Evolutionary conservation across 2,113 vertebrate genomes (phyloP).

Genomic region (Alosa alosa): DNA sequence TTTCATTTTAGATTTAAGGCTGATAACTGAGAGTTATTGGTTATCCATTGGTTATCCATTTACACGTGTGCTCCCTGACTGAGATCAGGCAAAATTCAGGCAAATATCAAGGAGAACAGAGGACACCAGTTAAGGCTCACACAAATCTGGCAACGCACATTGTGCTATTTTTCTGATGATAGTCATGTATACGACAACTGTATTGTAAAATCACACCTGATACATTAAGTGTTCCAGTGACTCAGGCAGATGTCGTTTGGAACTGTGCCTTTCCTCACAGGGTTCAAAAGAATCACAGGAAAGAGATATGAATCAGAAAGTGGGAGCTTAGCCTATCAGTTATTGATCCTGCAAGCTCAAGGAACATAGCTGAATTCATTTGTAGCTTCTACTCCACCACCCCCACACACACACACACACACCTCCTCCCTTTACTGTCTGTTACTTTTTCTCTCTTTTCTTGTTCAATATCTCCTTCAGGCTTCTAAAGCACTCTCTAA

Average conservation of each 20-base stretch:
- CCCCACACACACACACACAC: not conserved
- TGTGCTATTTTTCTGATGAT: too few species aligned
- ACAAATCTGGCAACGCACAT: too few species aligned
- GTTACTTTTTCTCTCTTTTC: not conserved
- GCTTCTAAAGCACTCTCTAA: conserved; percentile 59
- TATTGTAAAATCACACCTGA: not conserved
- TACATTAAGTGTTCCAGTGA: not conserved
- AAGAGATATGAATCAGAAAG: conserved; percentile 70
- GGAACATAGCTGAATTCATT: conserved; percentile 71
- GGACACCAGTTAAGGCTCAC: too few species aligned
- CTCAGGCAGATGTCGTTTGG: not conserved
- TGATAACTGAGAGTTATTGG: too few species aligned
- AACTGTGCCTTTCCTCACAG: not conserved
- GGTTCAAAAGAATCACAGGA: conserved; percentile 7
- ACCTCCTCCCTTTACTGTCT: not conserved
- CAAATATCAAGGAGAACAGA: too few species aligned
- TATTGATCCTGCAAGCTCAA: conserved; percentile 67
- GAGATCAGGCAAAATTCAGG: too few species aligned
- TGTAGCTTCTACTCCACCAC: conserved; percentile 50
- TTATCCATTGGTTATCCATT: too few species aligned
- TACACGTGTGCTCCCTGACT: too few species aligned
- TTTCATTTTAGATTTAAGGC: too few species aligned
- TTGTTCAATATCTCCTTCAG: conserved; percentile 67
- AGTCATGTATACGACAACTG: too few species aligned
- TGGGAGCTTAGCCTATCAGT: conserved; percentile 65